Percentiles rank a stretch among this genome's conserved stretches.
phyloP scores from a whole-genome alignment of 1,140 invertebrate genomes.

The Trachymyrmex cornetzi region DNA sequence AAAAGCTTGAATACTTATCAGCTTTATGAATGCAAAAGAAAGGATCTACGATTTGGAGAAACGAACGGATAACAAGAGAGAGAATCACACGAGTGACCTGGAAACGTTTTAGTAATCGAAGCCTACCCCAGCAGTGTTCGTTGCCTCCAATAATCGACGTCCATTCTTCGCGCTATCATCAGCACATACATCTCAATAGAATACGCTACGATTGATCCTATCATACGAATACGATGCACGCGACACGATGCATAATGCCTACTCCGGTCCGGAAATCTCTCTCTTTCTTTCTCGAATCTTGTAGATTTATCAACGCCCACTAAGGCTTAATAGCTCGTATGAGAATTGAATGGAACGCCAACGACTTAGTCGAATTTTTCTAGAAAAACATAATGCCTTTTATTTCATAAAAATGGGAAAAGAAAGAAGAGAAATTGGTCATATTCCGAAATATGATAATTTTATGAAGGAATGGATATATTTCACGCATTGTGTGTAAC shows the following conservation, averaged over 20 bases:
- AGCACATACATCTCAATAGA: constrained; percentile 34
- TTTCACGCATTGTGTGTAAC: neutral
- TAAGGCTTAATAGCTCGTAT: constrained; percentile 10
- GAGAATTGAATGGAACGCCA: neutral
- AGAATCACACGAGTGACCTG: constrained; percentile 30
- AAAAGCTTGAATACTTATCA: neutral
- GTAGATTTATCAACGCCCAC: neutral
- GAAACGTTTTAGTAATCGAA: constrained; percentile 49
- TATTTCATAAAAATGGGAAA: neutral
- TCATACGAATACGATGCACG: constrained; percentile 15
- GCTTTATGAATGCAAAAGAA: neutral
- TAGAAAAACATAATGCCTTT: neutral
- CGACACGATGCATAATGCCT: constrained; percentile 19
- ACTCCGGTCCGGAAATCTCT: constrained; percentile 28
- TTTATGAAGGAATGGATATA: neutral
- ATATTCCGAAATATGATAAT: neutral
- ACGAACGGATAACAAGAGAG: neutral
- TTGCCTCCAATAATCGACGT: constrained; percentile 23
- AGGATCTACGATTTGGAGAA: neutral
- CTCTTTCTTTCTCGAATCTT: constrained; percentile 1
- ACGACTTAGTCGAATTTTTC: neutral
- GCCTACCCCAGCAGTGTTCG: constrained; percentile 9
- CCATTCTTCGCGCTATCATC: constrained; percentile 29
- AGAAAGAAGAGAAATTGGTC: neutral
- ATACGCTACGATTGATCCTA: constrained; percentile 40